A percentile compares a stretch with the other conserved stretches of the same genome.
phyloP scores from a whole-genome alignment of 92 coral and sea anemone species.

The Meandrina meandrites region DNA sequence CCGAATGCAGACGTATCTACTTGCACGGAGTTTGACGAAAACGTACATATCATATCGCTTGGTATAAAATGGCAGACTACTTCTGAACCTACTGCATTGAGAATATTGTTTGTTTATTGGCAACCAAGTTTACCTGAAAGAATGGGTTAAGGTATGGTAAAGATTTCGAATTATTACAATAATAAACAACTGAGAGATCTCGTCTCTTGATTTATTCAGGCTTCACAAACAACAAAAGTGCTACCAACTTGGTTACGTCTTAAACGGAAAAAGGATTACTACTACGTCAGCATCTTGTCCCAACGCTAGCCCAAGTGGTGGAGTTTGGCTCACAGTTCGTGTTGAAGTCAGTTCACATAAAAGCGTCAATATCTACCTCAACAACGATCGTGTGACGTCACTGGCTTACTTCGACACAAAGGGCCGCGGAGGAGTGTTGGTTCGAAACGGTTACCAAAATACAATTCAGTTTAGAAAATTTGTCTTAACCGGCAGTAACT shows the following conservation, averaged over 20 bases:
- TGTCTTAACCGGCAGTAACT: not conserved
- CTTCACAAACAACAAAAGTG: not conserved
- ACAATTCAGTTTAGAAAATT: not conserved
- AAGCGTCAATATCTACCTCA: not conserved
- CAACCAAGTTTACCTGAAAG: no score
- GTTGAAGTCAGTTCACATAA: not conserved
- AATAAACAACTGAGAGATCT: no score
- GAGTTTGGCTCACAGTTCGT: conserved; percentile 3
- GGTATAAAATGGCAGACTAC: no score
- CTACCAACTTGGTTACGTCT: not conserved
- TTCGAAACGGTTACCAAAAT: not conserved
- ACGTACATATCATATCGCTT: no score
- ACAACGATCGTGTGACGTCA: not conserved
- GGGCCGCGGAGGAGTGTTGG: not conserved
- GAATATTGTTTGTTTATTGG: no score
- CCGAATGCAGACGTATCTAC: no score
- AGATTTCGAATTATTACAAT: no score
- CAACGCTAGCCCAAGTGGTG: not conserved
- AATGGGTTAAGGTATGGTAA: no score
- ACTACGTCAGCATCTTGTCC: not conserved
- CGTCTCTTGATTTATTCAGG: not conserved
- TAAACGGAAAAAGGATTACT: not conserved
- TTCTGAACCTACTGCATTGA: no score
- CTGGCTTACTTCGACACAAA: not conserved
- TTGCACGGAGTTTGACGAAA: no score